Base-by-base conservation (phyloP, 2,888 invertebrate genomes). In the Bedellia somnulentella region DNA sequence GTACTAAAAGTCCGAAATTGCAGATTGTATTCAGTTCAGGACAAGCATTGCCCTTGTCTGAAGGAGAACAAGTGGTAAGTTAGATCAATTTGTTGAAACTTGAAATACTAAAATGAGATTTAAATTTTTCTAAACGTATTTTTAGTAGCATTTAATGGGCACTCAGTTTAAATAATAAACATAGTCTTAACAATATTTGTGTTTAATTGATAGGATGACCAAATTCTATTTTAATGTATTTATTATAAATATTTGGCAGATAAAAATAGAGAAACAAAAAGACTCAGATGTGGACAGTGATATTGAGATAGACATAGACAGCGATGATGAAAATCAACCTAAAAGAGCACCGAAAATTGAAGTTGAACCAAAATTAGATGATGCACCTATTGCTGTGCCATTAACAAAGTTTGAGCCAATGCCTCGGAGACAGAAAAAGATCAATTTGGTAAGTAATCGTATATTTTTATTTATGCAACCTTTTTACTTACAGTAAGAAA, bases 231-330 rank as follows among this genome's bases (percentile, higher is more conserved):
- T 24, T 24, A 10, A 9, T 24, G 5, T 24, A 30, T 9, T 17
- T 18, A 18, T 10, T 28, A 29, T 24, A 14, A 26, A 25, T 27
- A 15, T 36, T 15, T 49, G 43, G 2, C 40, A 77, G 77, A 76
- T 77, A 37, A 76, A 75, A 58, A 66, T 77, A 31, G 71, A 70
- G 37, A 77, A 77, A 44, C 68, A 67, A 33, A 63, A 64, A 38
- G 63, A 68, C 26, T 63, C 67, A 0, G 76, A 77, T 15, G 57
- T 64, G 30, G 78, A 78, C 10, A 76, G 75, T 47, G 83, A 83
- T 40, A 64, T 80, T 39, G 83, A 83, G 34, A 61, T 83, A 37
- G 82, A 83, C 35, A 57, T 82, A 38, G 82, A 81, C 44, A 79
- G 80, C 42, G 76, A 75, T 27, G 61, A 53, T 36, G 76, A 70